Conservation (phyloP, 2,888 invertebrate genomes). For the Arge pagana region DNA sequence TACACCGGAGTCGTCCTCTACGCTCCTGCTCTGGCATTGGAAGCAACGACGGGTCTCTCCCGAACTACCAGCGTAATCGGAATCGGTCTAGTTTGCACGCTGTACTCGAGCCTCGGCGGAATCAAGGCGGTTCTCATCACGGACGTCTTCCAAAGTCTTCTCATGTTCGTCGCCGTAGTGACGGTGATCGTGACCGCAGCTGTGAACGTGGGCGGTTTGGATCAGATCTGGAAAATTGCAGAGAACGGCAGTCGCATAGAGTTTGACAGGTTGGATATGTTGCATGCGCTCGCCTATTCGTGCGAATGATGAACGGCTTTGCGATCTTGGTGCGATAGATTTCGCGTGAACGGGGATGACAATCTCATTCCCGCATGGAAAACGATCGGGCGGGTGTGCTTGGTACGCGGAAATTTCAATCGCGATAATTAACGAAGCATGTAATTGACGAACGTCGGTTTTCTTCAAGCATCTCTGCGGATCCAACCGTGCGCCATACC, state of each 20-base stretch:
- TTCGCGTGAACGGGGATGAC: too few relatives aligned
- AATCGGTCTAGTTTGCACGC: slow-evolving; percentile 77
- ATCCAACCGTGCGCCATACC: slow-evolving; percentile 81
- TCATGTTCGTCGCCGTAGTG: slow-evolving; percentile 83
- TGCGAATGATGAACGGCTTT: too few relatives aligned
- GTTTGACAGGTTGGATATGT: slow-evolving; percentile 72
- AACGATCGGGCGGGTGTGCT: not conserved
- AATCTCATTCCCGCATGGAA: too few relatives aligned
- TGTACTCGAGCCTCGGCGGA: slow-evolving; percentile 84
- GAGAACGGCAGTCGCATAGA: slow-evolving; percentile 71
- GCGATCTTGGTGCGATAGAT: too few relatives aligned
- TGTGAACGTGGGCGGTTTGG: slow-evolving; percentile 71
- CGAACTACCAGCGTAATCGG: slow-evolving; percentile 72
- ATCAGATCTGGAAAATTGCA: slow-evolving; percentile 72
- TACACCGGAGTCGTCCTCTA: slow-evolving; percentile 91
- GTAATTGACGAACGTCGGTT: too few relatives aligned
- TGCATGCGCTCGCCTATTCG: too few relatives aligned
- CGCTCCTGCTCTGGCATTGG: slow-evolving; percentile 88
- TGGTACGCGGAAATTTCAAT: slow-evolving; percentile 14
- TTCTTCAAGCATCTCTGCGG: slow-evolving; percentile 68
- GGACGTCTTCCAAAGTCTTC: slow-evolving; percentile 78
- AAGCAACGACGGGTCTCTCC: slow-evolving; percentile 80
- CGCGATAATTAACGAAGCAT: too few relatives aligned
- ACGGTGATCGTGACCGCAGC: slow-evolving; percentile 76
- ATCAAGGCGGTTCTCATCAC: slow-evolving; percentile 89